Evolutionary conservation across 23 tunicate species (phyloP).

Genomic region (Trididemnum miniatum): DNA sequence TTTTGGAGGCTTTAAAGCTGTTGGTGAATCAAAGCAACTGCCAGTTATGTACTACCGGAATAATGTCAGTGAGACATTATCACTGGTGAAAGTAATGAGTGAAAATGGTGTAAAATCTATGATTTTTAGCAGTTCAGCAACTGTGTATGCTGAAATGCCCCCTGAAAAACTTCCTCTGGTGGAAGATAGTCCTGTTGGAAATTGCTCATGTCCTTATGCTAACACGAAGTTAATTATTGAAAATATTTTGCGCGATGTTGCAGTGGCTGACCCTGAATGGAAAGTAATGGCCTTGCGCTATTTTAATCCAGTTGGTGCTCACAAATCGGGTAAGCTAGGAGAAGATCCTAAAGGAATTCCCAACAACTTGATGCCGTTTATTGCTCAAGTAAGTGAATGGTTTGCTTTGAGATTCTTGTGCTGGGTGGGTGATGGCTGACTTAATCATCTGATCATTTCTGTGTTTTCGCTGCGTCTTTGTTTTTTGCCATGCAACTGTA

Average conservation of each 20-base stretch:
- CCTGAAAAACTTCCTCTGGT: conserved; percentile 74
- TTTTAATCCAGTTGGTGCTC: conserved; percentile 98
- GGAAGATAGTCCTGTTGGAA: conserved; percentile 68
- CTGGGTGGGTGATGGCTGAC: too few relatives aligned
- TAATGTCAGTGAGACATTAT: conserved; percentile 70
- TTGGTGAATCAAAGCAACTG: conserved; percentile 93
- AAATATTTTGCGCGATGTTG: conserved; percentile 69
- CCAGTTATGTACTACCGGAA: conserved; percentile 88
- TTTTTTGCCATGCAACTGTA: too few relatives aligned
- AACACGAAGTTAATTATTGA: conserved; percentile 83
- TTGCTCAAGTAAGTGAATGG: conserved; percentile 67
- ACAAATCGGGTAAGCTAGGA: conserved; percentile 79
- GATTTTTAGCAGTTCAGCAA: conserved; percentile 97
- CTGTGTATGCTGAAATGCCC: conserved; percentile 87
- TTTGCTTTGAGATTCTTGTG: conserved; percentile 41
- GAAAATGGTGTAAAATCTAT: conserved; percentile 57
- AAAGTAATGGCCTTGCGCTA: conserved; percentile 81
- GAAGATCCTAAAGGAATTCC: conserved; percentile 99
- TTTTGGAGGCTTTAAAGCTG: conserved; percentile 96
- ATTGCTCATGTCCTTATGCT: conserved; percentile 90
- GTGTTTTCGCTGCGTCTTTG: too few relatives aligned
- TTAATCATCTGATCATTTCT: too few relatives aligned
- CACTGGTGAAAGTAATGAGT: conserved; percentile 61
- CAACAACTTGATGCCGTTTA: conserved; percentile 89
- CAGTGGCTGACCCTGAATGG: conserved; percentile 50